These are phyloP conservation scores for Hippasteria phrygiana DNA, from an alignment of 53 echinoderm and acorn worm genomes.

Conservation along the genomic window DNA sequence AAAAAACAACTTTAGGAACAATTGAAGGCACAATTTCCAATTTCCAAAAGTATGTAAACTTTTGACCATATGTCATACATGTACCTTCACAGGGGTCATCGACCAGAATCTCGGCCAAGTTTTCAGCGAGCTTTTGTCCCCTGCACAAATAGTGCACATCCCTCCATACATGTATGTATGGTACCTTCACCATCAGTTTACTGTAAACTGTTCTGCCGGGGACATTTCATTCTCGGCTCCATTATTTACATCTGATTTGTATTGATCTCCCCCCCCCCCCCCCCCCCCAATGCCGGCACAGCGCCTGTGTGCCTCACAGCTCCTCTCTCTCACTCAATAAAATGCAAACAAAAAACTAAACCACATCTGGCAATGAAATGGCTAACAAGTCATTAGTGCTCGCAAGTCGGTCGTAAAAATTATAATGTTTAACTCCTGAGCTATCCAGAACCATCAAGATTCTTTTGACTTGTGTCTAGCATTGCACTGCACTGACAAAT, in stretches of 20 bases:
- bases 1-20: no score
- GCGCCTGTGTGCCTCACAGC: not conserved
- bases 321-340: not conserved
- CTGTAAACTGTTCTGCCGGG: not conserved
- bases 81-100: no score
- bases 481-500: no score
- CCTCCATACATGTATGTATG: not conserved
- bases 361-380: constrained; percentile 2
- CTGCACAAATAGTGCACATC: no score
- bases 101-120: no score
- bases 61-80: no score
- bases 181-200: not conserved
- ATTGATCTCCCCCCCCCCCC: not conserved
- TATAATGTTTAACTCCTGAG: not conserved
- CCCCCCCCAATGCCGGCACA: not conserved
- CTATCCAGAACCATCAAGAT: not conserved
- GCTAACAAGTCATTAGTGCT: not conserved
- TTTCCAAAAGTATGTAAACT: no score
- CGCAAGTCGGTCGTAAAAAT: not conserved
- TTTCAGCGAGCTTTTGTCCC: no score
- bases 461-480: not conserved
- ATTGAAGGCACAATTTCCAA: no score
- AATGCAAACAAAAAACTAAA: not conserved
- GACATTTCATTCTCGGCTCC: constrained; percentile 7
- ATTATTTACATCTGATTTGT: constrained; percentile 32